Evolutionary conservation across 2,797 vertebrate species (phyloP).

Genomic region (Gymnothorax reevesii): DNA sequence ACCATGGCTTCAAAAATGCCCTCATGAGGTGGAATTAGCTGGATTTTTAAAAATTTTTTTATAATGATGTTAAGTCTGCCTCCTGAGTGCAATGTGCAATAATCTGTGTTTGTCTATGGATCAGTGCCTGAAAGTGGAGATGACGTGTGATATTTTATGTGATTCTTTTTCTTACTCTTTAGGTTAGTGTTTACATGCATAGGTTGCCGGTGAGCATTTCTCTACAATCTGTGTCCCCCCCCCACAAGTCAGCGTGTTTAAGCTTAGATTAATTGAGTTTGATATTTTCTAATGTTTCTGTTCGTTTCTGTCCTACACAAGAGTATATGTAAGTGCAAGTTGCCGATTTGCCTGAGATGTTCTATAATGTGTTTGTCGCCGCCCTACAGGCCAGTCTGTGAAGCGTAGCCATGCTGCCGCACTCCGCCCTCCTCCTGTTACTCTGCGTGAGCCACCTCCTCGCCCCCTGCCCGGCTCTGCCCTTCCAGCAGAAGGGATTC

Average conservation of each 20-base stretch:
- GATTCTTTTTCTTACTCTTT: conserved; percentile 2
- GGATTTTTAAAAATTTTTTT: too few relatives aligned
- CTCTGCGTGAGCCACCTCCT: conserved; percentile 68
- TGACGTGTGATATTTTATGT: conserved; percentile 1
- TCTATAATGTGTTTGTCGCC: conserved; percentile 20
- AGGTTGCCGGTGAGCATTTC: not conserved
- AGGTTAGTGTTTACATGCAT: conserved; percentile 42
- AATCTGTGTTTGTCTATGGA: conserved; percentile 31
- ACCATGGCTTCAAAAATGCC: too few relatives aligned
- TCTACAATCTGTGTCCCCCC: conserved; percentile 14
- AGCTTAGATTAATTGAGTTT: not conserved
- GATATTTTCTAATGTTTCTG: conserved; percentile 18
- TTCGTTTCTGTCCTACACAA: conserved; percentile 32
- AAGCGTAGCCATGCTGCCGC: conserved; percentile 61
- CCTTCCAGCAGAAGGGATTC: conserved; percentile 87
- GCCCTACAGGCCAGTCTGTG: conserved; percentile 40
- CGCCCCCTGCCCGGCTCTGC: conserved; percentile 68
- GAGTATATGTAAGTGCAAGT: conserved; percentile 34
- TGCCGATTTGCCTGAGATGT: not conserved
- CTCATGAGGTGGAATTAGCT: too few relatives aligned
- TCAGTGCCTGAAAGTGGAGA: conserved; percentile 30
- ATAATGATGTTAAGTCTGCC: too few relatives aligned
- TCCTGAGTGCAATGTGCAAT: not conserved
- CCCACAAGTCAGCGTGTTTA: conserved; percentile 40
- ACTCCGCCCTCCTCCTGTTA: conserved; percentile 62